Percentiles rank a stretch among this genome's conserved stretches.
phyloP scores from a whole-genome alignment of 2,113 vertebrate species.

The Chionomys nivalis region DNA sequence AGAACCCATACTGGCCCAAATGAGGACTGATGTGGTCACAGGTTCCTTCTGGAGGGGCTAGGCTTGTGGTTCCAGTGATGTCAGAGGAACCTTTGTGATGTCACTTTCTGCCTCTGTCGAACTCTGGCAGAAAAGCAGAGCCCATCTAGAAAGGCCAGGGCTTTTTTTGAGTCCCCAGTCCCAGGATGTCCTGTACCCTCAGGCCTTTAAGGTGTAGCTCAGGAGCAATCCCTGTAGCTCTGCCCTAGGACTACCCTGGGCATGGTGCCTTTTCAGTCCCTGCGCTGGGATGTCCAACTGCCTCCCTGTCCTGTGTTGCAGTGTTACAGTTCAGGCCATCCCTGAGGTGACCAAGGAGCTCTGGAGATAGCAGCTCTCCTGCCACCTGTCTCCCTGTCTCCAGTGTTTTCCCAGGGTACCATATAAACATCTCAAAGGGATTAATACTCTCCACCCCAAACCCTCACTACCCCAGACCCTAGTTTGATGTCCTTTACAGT shows the following conservation, averaged over 20 bases:
- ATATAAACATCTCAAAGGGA: not conserved
- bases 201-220: not conserved
- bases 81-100: not conserved
- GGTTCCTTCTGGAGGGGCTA: not conserved
- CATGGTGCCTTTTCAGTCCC: not conserved
- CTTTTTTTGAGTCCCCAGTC: not conserved
- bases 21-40: not conserved
- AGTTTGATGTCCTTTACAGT: not conserved
- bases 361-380: not conserved
- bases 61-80: not conserved
- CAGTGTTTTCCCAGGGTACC: accelerated
- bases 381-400: not conserved
- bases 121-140: not conserved
- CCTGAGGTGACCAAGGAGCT: not conserved
- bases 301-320: not conserved
- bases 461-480: not conserved
- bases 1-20: not conserved
- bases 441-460: not conserved
- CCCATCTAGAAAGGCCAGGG: not conserved
- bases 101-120: not conserved
- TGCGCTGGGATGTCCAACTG: not conserved
- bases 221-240: not conserved
- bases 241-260: too few relatives aligned
- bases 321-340: not conserved
- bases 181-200: not conserved